phyloP scores from a whole-genome alignment of 2,797 vertebrate species.

The Coluber constrictor region DNA sequence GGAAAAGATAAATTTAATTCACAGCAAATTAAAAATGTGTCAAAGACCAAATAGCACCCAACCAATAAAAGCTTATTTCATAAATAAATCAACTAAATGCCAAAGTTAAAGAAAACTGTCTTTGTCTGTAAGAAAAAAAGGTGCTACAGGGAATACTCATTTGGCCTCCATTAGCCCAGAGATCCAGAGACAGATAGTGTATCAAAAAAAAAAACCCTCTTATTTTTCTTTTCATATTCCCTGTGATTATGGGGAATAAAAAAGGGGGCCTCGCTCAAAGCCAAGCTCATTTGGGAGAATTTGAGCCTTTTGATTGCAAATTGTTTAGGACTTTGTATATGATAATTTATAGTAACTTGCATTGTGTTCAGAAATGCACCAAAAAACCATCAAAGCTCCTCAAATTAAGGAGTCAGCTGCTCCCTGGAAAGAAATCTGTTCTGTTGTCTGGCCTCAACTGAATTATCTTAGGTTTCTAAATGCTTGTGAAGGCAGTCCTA shows the following conservation, averaged over 20 bases:
- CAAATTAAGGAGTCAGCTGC: neutral
- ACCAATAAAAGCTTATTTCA: neutral
- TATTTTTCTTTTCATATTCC: neutral
- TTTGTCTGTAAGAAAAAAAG: neutral
- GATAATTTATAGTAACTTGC: neutral
- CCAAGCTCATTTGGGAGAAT: neutral
- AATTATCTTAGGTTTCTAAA: neutral
- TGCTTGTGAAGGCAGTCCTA: neutral
- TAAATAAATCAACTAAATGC: neutral
- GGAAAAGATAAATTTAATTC: neutral
- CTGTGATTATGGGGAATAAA: neutral
- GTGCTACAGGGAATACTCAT: neutral
- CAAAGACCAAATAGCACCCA: neutral
- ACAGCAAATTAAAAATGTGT: neutral
- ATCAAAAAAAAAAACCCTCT: neutral
- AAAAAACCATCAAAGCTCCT: neutral
- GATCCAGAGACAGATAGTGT: neutral
- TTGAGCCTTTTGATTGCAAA: neutral
- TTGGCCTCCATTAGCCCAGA: neutral
- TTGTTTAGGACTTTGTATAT: neutral
- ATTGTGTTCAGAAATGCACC: neutral
- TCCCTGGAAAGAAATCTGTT: neutral
- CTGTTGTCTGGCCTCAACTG: neutral
- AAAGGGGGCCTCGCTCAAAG: neutral
- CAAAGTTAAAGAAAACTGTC: neutral